Conservation (phyloP, 2,888 invertebrate species). For the Alloscopus bannaensis region DNA sequence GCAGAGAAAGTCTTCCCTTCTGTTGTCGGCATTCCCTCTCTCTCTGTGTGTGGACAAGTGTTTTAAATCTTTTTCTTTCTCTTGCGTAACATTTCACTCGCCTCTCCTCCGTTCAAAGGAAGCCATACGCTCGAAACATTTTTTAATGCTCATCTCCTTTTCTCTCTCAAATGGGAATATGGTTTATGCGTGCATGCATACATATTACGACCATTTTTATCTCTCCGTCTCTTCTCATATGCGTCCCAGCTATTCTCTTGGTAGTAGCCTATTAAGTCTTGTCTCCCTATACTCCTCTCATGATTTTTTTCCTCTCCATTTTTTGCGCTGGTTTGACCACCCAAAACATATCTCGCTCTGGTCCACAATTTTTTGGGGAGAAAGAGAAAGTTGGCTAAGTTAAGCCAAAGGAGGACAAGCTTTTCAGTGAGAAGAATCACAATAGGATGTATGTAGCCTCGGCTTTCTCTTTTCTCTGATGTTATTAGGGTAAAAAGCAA, state of each 20-base stretch:
- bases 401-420: too few relatives aligned
- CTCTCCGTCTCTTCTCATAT: too few relatives aligned
- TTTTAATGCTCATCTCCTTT: conserved; percentile 1
- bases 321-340: too few relatives aligned
- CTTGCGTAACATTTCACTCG: background rate
- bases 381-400: background rate
- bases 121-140: too few relatives aligned
- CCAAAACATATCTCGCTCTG: background rate
- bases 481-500: background rate
- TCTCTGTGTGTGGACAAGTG: conserved; percentile 43
- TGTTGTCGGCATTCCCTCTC: conserved; percentile 24
- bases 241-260: conserved; percentile 8
- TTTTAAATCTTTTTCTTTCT: conserved; percentile 47
- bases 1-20: conserved; percentile 16
- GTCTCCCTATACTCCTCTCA: conserved; percentile 26
- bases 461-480: background rate
- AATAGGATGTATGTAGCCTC: too few relatives aligned
- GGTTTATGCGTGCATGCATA: conserved; percentile 8
- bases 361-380: background rate
- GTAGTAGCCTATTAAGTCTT: conserved; percentile 18
- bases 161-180: background rate
- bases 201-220: conserved; percentile 27
- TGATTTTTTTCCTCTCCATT: conserved; percentile 35
- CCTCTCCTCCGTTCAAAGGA: conserved; percentile 6
- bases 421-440: too few relatives aligned